Evolutionary conservation across 2,888 invertebrate species (phyloP).

Genomic region (Empis stercorea): DNA sequence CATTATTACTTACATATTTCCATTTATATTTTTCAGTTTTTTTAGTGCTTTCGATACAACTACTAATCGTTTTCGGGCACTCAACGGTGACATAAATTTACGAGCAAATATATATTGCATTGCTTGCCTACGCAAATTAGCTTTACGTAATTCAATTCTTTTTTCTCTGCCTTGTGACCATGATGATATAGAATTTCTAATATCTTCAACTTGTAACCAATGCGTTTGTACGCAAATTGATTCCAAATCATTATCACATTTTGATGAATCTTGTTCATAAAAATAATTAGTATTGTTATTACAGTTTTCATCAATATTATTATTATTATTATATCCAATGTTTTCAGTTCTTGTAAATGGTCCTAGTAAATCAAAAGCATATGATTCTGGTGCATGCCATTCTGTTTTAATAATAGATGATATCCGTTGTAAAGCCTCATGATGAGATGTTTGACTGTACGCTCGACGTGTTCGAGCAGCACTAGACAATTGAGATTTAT

Average conservation of each 20-base stretch:
- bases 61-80: slow-evolving; percentile 26
- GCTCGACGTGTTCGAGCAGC: slow-evolving; percentile 11
- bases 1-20: slow-evolving; percentile 19
- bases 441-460: slow-evolving; percentile 28
- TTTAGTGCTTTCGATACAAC: slow-evolving; percentile 29
- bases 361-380: slow-evolving; percentile 35
- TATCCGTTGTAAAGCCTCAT: slow-evolving; percentile 48
- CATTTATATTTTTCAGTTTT: slow-evolving; percentile 25
- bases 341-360: slow-evolving; percentile 7
- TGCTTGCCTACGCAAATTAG: slow-evolving; percentile 28
- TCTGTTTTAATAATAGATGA: slow-evolving; percentile 17
- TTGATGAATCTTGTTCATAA: slow-evolving; percentile 1
- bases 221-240: slow-evolving; percentile 27
- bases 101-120: slow-evolving; percentile 28
- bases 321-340: no score
- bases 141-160: slow-evolving; percentile 29
- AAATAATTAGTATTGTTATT: neutral
- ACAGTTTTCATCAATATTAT: no score
- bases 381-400: slow-evolving; percentile 43
- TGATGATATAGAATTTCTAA: slow-evolving; percentile 14
- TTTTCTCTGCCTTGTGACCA: slow-evolving; percentile 26
- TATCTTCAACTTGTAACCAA: slow-evolving; percentile 24
- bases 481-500: slow-evolving; percentile 10
- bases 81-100: slow-evolving; percentile 24
- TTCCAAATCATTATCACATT: slow-evolving; percentile 15